Evolutionary conservation across 2,888 invertebrate genomes (phyloP), one percentile per base, ranked within the genome.

Genomic region (Sussaba pulchella): DNA sequence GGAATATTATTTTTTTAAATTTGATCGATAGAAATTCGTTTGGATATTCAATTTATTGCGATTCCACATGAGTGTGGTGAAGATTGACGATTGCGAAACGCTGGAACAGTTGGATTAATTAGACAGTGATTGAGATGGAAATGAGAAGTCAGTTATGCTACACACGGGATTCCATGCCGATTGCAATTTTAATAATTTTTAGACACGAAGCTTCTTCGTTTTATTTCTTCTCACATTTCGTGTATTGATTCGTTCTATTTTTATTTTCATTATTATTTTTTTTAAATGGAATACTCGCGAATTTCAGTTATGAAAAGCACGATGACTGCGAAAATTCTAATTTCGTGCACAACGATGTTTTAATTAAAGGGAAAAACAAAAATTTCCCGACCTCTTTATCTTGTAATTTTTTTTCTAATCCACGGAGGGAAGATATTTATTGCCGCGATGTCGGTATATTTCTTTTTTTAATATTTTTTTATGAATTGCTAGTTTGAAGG

Each of bases 61-160:
- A n/a, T n/a, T n/a, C n/a, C n/a, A n/a, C n/a, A n/a, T n/a, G n/a
- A n/a, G 31, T 31, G 6, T 31, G 31, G 6, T 31, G 2, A 6
- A 31, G 31, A 31, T 2, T 31, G 6, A 6, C 2, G 2, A 5
- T 31, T 31, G 31, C 31, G n/a, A 31, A 6, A 31, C 31, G 31
- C 31, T n/a, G 31, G 31, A 5, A 6, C 31, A 6, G 31, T 31
- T 57, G 36, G 31, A 57, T 17, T 36, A 31, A 57, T 57, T 26
- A 57, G 57, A 57, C 57, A 57, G 57, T 57, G 57, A 57, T 57
- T 57, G 57, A 57, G 57, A 57, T 57, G 36, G 36, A 57, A 57
- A 57, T 57, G 57, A 31, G 17, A 14, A 57, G 14, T 57, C 57
- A 9, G 14, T 57, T 57, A 17, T 17, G 31, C 26, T n/a, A 1